Percentiles rank a stretch among this genome's conserved stretches.
Conservation (phyloP, 2,113 vertebrate genomes). For the Conger conger region DNA sequence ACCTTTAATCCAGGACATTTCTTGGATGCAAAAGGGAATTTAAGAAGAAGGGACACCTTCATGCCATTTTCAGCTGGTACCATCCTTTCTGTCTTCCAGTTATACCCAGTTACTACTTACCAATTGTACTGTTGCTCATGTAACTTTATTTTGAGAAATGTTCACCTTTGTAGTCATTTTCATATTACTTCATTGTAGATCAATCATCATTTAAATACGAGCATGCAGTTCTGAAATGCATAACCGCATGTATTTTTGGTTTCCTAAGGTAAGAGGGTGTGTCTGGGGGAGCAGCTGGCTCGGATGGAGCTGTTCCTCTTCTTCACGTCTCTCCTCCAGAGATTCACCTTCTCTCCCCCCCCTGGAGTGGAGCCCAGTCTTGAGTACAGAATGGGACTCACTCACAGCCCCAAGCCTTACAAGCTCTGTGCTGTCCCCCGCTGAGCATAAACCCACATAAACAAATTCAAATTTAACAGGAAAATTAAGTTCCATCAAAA, state of each 20-base stretch:
- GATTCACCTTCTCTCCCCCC: constrained; percentile 52
- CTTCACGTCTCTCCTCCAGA: constrained; percentile 71
- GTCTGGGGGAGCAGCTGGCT: constrained; percentile 75
- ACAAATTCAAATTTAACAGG: not conserved
- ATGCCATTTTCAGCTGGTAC: constrained; percentile 79
- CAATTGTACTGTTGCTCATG: not conserved
- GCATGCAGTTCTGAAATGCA: not conserved
- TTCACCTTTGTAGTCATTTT: not conserved
- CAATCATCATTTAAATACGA: too few relatives aligned
- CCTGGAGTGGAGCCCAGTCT: constrained; percentile 52
- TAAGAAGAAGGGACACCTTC: constrained; percentile 78
- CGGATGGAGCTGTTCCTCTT: constrained; percentile 80
- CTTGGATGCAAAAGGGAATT: constrained; percentile 75
- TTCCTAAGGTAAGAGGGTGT: constrained; percentile 70
- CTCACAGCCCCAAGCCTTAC: constrained; percentile 52
- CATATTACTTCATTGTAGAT: too few relatives aligned
- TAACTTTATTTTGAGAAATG: not conserved
- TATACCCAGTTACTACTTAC: not conserved
- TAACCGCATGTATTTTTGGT: constrained; percentile 12
- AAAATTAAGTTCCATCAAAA: not conserved
- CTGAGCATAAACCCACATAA: constrained; percentile 24
- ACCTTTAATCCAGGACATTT: constrained; percentile 83
- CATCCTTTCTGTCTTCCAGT: not conserved
- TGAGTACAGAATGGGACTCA: constrained; percentile 46
- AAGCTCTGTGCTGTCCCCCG: constrained; percentile 44